These are phyloP conservation scores for Fundulus diaphanus DNA, from an alignment of 2,797 vertebrate species.

Conservation along the genomic window DNA sequence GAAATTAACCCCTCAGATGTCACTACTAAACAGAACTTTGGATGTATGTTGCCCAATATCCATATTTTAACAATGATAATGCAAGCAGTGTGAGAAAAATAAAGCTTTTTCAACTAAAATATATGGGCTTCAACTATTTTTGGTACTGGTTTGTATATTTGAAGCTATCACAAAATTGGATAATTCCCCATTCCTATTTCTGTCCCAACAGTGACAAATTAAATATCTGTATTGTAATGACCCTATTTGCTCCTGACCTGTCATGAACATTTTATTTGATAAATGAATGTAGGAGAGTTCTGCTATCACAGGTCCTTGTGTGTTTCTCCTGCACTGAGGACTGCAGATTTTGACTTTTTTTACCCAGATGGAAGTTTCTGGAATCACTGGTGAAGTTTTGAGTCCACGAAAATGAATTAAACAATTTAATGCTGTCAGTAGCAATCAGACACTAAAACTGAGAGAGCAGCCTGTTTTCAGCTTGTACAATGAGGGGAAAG, in stretches of 20 bases:
- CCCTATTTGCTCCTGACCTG: not conserved
- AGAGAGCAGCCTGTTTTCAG: not conserved
- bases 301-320: not conserved
- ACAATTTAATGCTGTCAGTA: not conserved
- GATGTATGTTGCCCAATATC: too few relatives aligned
- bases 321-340: slow-evolving; percentile 17
- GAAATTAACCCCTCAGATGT: too few relatives aligned
- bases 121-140: too few relatives aligned
- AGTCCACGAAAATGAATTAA: slow-evolving; percentile 2
- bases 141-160: too few relatives aligned
- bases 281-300: not conserved
- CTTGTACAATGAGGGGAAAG: slow-evolving; percentile 3
- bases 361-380: slow-evolving; percentile 33
- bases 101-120: too few relatives aligned
- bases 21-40: too few relatives aligned
- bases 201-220: too few relatives aligned
- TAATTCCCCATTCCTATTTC: too few relatives aligned
- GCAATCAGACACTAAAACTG: slow-evolving; percentile 3
- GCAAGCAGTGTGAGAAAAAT: too few relatives aligned
- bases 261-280: not conserved
- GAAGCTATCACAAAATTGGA: too few relatives aligned
- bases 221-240: too few relatives aligned
- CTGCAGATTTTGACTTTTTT: slow-evolving; percentile 21
- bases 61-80: too few relatives aligned
- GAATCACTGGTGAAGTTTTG: slow-evolving; percentile 8